Evolutionary conservation across 2,113 vertebrate species (phyloP), one percentile per base, ranked within the genome.

Genomic region (Triplophysa tibetana): DNA sequence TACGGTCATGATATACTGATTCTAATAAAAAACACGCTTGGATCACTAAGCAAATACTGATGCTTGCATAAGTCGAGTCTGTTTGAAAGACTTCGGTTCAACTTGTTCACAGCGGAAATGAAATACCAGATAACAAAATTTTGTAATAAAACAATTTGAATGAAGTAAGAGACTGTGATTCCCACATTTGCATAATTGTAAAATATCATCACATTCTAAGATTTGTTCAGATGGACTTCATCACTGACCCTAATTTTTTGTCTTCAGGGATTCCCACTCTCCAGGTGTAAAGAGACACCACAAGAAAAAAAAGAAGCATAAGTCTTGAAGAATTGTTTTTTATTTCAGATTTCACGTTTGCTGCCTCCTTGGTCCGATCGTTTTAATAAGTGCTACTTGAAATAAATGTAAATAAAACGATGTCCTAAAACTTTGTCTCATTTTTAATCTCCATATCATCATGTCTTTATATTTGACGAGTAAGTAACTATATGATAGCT

Each of bases 221-320:
- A 52, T 52, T 52, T 52, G 50, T 1, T 52, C 2, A 16, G 13
- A 52, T 52, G 16, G 50, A 52, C 50, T 52, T 52, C 16, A 4
- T 17, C 7, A 17, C 14, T 52, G 26, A 16, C 9, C 33, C 6
- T 8, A 29, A 21, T 70, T 68, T 66, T 78, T 16, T 82, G 1
- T 75, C 54, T 19, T 9, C 89, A 98, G 97, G 86, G 93, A 95
- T 81, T 93, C 92, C 5, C 84, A 60, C 2, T 94, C 93, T 3
- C 89, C 93, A 66, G 93, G 95, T 48, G 73, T 26, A 23, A 92
- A 93, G 17, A 93, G 90, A 76, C 92, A 92, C 70, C 91, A 92
- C 58, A 95, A 91, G 88, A 93, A 94, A 87, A 94, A 95, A 91
- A 92, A 95, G 29, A 92, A 91, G 84, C 79, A 12, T 58, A 86